These are phyloP conservation scores for Deilephila elpenor DNA, from an alignment of 2,888 invertebrate species.

Conservation along the genomic window DNA sequence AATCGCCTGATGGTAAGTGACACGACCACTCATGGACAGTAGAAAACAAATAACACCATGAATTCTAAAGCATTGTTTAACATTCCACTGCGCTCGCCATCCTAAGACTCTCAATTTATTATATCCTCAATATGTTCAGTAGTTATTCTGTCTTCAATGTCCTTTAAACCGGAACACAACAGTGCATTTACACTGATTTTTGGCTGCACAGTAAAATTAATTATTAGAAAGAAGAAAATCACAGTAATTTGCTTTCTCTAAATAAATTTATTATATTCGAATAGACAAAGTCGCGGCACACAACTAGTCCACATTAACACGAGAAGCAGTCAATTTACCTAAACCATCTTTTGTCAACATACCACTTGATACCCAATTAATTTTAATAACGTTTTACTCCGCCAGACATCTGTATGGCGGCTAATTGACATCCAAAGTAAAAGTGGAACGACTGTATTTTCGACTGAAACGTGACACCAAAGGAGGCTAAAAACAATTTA, in stretches of 20 bases:
- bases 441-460: constrained; percentile 45
- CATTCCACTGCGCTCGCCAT: no score
- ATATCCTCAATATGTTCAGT: no score
- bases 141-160: no score
- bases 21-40: no score
- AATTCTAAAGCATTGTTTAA: no score
- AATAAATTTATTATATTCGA: neutral
- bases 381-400: constrained; percentile 26
- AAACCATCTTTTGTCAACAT: constrained; percentile 22
- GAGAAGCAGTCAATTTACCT: neutral
- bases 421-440: constrained; percentile 40
- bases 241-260: no score
- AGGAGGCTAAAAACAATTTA: constrained; percentile 14
- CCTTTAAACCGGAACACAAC: no score
- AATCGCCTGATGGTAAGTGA: no score
- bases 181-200: no score
- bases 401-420: constrained; percentile 30
- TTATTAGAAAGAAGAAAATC: neutral
- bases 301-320: neutral
- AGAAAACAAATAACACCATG: no score
- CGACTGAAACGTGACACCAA: constrained; percentile 33
- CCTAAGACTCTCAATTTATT: no score
- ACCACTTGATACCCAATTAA: constrained; percentile 25
- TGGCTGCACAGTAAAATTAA: no score
- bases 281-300: neutral